Base-by-base conservation (phyloP, 1,140 invertebrate species). In the Nomia melanderi region DNA sequence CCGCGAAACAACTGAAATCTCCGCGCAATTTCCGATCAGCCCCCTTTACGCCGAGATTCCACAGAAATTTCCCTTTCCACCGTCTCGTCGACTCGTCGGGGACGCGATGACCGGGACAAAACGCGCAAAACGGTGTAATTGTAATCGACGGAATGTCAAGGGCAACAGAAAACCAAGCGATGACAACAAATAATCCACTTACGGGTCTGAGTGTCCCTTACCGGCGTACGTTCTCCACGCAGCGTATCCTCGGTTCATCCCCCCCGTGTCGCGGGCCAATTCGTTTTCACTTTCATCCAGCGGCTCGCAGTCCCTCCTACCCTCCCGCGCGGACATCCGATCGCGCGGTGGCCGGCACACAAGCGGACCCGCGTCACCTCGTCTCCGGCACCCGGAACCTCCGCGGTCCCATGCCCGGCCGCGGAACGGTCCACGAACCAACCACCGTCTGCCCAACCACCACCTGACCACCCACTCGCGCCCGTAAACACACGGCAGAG, bases 261-360 rank as follows among this genome's bases (percentile, higher is more conserved):
- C 60, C n/a, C 73, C 76, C 70, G 36, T 77, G 47, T 78, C 41
- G 54, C 50, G 79, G 31, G 39, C 59, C 70, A 64, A 67, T 64
- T 60, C 82, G 83, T 78, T 85, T 84, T 85, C 82, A 85, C 82
- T 85, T 84, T 85, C 83, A 79, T 84, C 77, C 79, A 81, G 25
- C 78, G 75, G 47, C 79, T 63, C 71, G 66, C 53, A 59, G 47
- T 41, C 53, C 54, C 66, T 65, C 54, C 64, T 69, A 27, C 65
- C 39, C 67, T 70, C 78, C 77, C 82, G 66, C 76, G 65, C 73
- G 73, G 41, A 56, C 73, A 75, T 75, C 72, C 81, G 75, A 63
- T 65, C 79, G 53, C 66, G 33, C 47, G 47, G 20, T 20, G 20
- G 20, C 44, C 44, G 79, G 27, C 56, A 67, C n/a, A n/a, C n/a